phyloP scores from a whole-genome alignment of 2,797 vertebrate species.

The Ammospiza maritima region DNA sequence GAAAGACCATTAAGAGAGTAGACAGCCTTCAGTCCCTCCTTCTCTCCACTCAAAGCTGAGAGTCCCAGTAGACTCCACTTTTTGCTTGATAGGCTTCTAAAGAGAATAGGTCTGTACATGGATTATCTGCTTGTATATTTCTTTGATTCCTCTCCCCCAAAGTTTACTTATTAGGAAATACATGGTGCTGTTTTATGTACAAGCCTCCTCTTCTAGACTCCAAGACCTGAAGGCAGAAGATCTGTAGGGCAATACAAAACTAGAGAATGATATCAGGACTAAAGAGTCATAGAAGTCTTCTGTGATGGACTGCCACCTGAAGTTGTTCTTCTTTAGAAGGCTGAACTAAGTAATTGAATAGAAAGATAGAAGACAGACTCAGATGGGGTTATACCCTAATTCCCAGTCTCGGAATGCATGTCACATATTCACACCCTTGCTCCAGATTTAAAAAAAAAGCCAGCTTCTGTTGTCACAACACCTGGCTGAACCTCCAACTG shows the following conservation, averaged over 20 bases:
- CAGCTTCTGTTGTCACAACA: neutral
- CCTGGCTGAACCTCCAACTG: neutral
- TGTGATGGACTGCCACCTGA: neutral
- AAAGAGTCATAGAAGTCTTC: neutral
- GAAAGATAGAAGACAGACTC: neutral
- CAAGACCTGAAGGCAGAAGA: neutral
- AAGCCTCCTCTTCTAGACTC: neutral
- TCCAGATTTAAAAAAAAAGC: neutral
- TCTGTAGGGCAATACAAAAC: neutral
- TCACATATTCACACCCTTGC: neutral
- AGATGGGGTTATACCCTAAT: neutral
- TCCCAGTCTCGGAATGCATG: neutral
- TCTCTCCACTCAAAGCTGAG: neutral
- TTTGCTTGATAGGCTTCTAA: neutral
- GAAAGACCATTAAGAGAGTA: neutral
- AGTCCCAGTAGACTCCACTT: neutral
- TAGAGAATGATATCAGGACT: neutral
- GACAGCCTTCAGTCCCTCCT: neutral
- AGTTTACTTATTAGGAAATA: neutral
- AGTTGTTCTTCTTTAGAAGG: neutral
- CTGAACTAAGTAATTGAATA: neutral
- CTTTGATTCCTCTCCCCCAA: neutral
- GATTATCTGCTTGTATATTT: neutral
- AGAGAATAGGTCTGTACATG: neutral
- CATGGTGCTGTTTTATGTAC: neutral